Evolutionary conservation across 2,888 invertebrate species (phyloP).

Genomic region (Mechanitis messenoides): DNA sequence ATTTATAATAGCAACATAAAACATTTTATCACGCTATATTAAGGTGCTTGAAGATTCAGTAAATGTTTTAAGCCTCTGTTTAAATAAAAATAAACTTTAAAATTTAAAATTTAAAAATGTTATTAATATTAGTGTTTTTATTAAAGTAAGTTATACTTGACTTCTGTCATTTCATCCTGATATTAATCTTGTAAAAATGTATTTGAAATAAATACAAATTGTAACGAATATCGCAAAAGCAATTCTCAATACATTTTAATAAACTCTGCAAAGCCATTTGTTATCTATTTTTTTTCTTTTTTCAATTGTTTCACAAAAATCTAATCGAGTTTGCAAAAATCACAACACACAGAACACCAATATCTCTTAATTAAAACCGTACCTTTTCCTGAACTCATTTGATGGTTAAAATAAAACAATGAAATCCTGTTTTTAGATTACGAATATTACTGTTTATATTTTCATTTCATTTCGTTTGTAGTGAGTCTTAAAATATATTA

Average conservation of each 20-base stretch:
- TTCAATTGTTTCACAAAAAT: conserved; percentile 63
- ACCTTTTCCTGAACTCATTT: conserved; percentile 48
- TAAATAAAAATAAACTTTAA: neutral
- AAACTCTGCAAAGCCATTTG: conserved; percentile 42
- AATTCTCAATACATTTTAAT: neutral
- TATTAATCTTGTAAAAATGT: no score
- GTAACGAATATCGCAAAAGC: neutral
- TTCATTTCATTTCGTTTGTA: conserved; percentile 27
- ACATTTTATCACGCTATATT: neutral
- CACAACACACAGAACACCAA: conserved; percentile 56
- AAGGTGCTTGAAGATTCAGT: no score
- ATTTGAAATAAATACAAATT: no score
- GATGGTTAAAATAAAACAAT: conserved; percentile 8
- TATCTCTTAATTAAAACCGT: conserved; percentile 71
- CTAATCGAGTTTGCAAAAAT: conserved; percentile 63
- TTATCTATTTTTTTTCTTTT: conserved; percentile 63
- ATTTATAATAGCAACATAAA: conserved; percentile 12
- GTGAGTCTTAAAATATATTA: neutral
- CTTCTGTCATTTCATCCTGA: no score
- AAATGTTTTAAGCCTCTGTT: no score
- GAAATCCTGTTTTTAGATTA: conserved; percentile 10
- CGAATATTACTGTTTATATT: conserved; percentile 22
- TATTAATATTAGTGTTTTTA: conserved; percentile 9
- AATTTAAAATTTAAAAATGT: neutral
- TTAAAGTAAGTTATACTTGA: no score